Evolutionary conservation across 2,888 invertebrate species (phyloP).

Genomic region (Eupithecia vulgata): DNA sequence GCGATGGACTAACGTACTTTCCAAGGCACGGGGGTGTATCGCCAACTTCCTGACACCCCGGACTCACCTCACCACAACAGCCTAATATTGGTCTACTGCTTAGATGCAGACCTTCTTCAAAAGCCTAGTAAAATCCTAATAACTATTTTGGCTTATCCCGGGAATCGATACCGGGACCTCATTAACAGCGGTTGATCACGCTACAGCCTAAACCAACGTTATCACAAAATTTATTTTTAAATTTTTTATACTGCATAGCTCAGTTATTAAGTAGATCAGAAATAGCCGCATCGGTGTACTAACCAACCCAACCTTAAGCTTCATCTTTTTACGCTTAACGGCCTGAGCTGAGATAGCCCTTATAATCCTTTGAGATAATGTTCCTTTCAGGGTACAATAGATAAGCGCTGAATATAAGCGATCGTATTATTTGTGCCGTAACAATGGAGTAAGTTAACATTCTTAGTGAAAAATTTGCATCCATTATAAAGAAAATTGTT

Average conservation of each 20-base stretch:
- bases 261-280: not conserved
- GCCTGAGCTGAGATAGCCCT: slow-evolving; percentile 27
- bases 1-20: too few relatives aligned
- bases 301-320: slow-evolving; percentile 3
- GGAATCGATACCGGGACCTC: too few relatives aligned
- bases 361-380: slow-evolving; percentile 23
- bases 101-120: too few relatives aligned
- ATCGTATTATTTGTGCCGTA: not conserved
- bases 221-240: not conserved
- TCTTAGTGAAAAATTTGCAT: not conserved
- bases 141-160: too few relatives aligned
- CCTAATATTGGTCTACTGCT: too few relatives aligned
- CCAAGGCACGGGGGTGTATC: too few relatives aligned
- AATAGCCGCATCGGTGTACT: not conserved
- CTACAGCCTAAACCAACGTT: too few relatives aligned
- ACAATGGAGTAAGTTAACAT: not conserved
- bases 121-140: too few relatives aligned
- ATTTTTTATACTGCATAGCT: not conserved
- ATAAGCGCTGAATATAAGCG: not conserved
- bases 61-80: too few relatives aligned
- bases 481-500: too few relatives aligned
- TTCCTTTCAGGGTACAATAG: not conserved
- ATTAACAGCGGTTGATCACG: too few relatives aligned
- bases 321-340: slow-evolving; percentile 25
- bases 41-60: too few relatives aligned